A percentile compares a stretch with the other conserved stretches of the same genome.
phyloP scores from a whole-genome alignment of 2,888 invertebrate species.

The Himalopsyche tibetana region DNA sequence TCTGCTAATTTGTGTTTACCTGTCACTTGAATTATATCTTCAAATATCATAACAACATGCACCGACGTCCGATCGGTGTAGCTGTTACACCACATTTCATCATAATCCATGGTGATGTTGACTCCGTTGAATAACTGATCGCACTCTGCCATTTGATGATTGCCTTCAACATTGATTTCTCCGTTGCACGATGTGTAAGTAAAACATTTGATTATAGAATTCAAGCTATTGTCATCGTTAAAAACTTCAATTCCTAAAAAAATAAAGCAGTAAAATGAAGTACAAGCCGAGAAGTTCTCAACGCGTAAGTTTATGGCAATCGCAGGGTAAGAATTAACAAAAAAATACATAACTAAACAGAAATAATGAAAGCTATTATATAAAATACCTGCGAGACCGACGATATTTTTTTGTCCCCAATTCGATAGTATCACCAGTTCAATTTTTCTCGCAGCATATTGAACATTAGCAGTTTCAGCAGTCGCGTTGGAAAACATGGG shows the following conservation, averaged over 20 bases:
- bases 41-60: slow-evolving; percentile 72
- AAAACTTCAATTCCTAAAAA: slow-evolving; percentile 74
- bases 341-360: background rate
- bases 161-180: slow-evolving; percentile 67
- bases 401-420: slow-evolving; percentile 79
- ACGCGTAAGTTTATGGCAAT: background rate
- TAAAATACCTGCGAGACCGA: slow-evolving; percentile 78
- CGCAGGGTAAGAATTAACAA: no score
- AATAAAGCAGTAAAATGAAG: slow-evolving; percentile 10
- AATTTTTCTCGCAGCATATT: slow-evolving; percentile 72
- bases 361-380: background rate
- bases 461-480: slow-evolving; percentile 62
- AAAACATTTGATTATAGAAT: slow-evolving; percentile 65
- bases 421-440: slow-evolving; percentile 79
- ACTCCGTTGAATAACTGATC: slow-evolving; percentile 80
- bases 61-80: slow-evolving; percentile 70
- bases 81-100: slow-evolving; percentile 81
- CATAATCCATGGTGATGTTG: slow-evolving; percentile 82
- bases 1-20: slow-evolving; percentile 67
- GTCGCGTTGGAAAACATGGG: slow-evolving; percentile 6
- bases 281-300: background rate
- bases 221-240: slow-evolving; percentile 70
- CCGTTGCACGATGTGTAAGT: slow-evolving; percentile 41
- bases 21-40: slow-evolving; percentile 71
- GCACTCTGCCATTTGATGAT: slow-evolving; percentile 70